Base-by-base conservation (phyloP, 2,113 vertebrate genomes). In the Ranitomeya imitator region DNA sequence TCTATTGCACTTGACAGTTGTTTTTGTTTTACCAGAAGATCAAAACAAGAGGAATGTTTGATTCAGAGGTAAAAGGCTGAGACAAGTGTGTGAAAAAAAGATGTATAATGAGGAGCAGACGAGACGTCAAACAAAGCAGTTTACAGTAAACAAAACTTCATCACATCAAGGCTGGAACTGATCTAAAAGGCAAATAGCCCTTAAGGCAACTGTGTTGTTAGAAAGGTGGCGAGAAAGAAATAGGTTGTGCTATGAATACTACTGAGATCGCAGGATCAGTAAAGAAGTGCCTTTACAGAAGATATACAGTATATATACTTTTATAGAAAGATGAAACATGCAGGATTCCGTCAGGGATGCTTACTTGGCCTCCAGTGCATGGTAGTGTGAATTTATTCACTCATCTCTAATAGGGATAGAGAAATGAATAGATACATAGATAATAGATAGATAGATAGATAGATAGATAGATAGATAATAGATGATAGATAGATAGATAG, bases 131-230 rank as follows among this genome's bases (percentile, higher is more conserved):
- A 83, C 80, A 45, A 19, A 65, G 60, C 18, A n/a, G 37, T 54
- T 78, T 86, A 5, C 59, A 86, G 74, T 86, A 86, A 79, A 86
- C 73, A 78, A 86, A 37, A 52, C 31, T 60, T 86, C 63, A 57
- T 74, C 52, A 7, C 23, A 52, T 73, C 31, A 23, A 6, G 69
- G 82, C 65, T n/a, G 37, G 52, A 59, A 74, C 21, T 85, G 67
- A 85, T 55, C 21, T 85, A 54, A 85, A 85, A 85, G 83, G 74
- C 83, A 85, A 85, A 74, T 16, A 69, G 55, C 16, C 21, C 65
- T 52, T 23, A 57, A 57, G 83, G 83, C 21, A 4, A 37, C 45
- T 45, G 55, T 26, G 21, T 0, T 23, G 79, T 18, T 61, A 59
- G 61, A 37, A 16, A 45, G 59, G 79, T 37, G 18, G 23, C 79